Evolutionary conservation across 2,113 vertebrate species (phyloP).

Genomic region (Hiodon alosoides): DNA sequence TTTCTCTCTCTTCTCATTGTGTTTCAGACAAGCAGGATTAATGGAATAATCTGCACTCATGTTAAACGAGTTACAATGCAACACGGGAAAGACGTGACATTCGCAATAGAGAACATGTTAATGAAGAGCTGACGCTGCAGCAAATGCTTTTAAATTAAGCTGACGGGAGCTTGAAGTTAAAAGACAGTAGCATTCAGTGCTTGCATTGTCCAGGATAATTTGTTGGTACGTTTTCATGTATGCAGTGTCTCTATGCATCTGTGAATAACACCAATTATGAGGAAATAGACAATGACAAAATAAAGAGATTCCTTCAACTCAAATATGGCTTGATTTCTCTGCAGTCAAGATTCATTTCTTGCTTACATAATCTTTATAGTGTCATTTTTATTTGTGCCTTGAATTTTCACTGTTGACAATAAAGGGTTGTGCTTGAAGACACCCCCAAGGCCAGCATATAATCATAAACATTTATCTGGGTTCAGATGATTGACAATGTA

Average conservation of each 20-base stretch:
- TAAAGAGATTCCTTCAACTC: background rate
- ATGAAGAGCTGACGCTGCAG: slow-evolving; percentile 32
- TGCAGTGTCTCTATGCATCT: background rate
- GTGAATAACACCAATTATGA: background rate
- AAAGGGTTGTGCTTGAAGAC: too few relatives aligned
- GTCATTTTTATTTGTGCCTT: too few relatives aligned
- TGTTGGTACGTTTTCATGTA: background rate
- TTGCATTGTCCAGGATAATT: slow-evolving; percentile 23
- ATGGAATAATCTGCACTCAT: slow-evolving; percentile 47
- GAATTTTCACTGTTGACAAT: too few relatives aligned
- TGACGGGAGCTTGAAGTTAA: slow-evolving; percentile 31
- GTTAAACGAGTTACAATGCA: slow-evolving; percentile 44
- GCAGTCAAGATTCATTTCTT: too few relatives aligned
- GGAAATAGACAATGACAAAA: background rate
- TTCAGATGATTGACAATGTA: too few relatives aligned
- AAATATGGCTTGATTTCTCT: too few relatives aligned
- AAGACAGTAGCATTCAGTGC: slow-evolving; percentile 26
- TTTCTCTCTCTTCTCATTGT: background rate
- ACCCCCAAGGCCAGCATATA: too few relatives aligned
- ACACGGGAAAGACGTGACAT: slow-evolving; percentile 35
- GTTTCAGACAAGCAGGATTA: slow-evolving; percentile 31
- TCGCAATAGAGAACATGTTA: slow-evolving; percentile 50
- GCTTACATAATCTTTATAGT: too few relatives aligned
- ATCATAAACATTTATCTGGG: too few relatives aligned
- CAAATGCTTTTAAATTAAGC: slow-evolving; percentile 37